Evolutionary conservation across 2,888 invertebrate species (phyloP).

Genomic region (Acrobasis repandana): DNA sequence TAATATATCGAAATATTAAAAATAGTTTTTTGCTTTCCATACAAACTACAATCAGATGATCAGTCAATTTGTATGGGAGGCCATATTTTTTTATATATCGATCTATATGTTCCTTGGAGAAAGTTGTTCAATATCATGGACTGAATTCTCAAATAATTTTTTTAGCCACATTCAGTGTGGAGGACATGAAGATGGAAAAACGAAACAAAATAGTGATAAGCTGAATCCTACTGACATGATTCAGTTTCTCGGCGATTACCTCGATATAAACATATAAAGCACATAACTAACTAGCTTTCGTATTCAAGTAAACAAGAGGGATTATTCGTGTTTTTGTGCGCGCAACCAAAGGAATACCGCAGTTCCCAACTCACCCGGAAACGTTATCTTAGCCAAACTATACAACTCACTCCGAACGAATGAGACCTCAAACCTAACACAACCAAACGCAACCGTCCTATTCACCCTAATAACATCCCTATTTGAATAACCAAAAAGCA

Average conservation of each 20-base stretch:
- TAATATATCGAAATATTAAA: too few species aligned
- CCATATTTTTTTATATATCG: too few species aligned
- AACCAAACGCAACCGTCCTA: conserved; percentile 36
- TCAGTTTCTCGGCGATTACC: too few species aligned
- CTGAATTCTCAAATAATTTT: too few species aligned
- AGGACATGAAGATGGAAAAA: background rate
- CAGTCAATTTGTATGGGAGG: too few species aligned
- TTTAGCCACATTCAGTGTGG: background rate
- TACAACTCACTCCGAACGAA: conserved; percentile 70
- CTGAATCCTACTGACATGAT: too few species aligned
- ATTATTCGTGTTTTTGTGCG: conserved; percentile 45
- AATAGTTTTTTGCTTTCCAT: too few species aligned
- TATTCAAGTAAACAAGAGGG: conserved; percentile 29
- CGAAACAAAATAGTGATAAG: background rate
- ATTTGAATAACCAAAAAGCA: conserved; percentile 29
- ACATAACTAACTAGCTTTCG: background rate
- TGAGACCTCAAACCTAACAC: conserved; percentile 34
- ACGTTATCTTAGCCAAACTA: conserved; percentile 72
- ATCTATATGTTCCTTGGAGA: too few species aligned
- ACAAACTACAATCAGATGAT: too few species aligned
- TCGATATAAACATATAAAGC: background rate
- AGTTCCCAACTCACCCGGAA: conserved; percentile 61
- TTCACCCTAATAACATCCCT: conserved; percentile 37
- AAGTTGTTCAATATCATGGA: too few species aligned
- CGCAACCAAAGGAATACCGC: conserved; percentile 50